Conservation (phyloP, 64 coral and sea anemone species). For the Dendronephthya gigantea region DNA sequence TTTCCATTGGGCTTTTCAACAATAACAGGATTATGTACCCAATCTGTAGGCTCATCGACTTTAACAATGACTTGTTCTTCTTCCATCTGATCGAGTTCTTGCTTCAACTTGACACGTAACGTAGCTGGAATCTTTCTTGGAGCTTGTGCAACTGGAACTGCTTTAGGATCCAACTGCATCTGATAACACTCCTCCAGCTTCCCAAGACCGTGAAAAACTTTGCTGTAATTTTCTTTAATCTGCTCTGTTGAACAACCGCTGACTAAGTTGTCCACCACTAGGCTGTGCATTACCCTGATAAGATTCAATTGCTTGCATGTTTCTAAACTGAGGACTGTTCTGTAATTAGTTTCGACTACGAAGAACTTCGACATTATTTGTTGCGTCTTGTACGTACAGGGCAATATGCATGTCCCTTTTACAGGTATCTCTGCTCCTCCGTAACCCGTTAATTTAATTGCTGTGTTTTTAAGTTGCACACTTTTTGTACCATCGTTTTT, state of each 20-base stretch:
- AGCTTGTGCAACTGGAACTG: conserved; percentile 17
- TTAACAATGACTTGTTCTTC: conserved; percentile 18
- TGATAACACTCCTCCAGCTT: not conserved
- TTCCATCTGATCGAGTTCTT: conserved; percentile 31
- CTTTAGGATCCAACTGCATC: not conserved
- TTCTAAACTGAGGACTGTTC: not conserved
- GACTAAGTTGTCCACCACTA: not conserved
- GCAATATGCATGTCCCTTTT: not conserved
- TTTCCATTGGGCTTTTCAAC: conserved; percentile 17
- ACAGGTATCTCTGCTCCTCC: not conserved
- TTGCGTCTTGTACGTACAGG: not conserved
- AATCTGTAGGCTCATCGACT: conserved; percentile 28
- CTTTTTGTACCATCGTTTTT: not conserved
- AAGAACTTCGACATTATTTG: not conserved
- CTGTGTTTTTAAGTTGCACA: not conserved
- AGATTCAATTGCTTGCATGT: not conserved
- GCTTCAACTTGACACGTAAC: conserved; percentile 9
- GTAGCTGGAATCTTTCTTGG: conserved; percentile 16
- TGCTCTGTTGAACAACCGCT: not conserved
- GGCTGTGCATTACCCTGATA: not conserved
- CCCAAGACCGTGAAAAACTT: conserved; percentile 20
- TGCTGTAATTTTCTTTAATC: not conserved
- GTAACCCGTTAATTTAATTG: not conserved
- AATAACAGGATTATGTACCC: conserved; percentile 17
- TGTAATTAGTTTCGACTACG: not conserved